These are phyloP conservation scores for Laspeyria flexula DNA, from an alignment of 2,888 invertebrate species.

Conservation along the genomic window DNA sequence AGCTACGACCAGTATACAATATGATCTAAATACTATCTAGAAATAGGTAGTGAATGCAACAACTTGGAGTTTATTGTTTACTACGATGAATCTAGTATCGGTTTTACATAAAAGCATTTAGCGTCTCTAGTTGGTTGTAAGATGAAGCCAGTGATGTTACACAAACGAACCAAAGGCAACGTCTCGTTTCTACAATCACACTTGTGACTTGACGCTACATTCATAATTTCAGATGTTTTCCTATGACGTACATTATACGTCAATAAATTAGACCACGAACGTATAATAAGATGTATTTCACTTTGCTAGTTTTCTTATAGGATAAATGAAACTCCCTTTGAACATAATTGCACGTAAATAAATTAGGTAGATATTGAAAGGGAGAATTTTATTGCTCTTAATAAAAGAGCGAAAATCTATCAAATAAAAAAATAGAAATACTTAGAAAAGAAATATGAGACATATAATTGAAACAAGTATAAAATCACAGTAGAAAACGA, in stretches of 20 bases:
- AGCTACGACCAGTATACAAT: not conserved
- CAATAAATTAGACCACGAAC: not conserved
- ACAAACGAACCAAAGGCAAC: no score
- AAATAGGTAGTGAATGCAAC: not conserved
- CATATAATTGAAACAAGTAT: no score
- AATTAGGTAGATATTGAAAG: no score
- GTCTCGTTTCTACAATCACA: not conserved
- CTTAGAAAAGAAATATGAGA: no score
- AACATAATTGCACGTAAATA: no score
- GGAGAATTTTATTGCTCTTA: no score
- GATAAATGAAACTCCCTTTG: no score
- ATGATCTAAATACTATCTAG: not conserved
- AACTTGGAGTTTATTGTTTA: conserved; percentile 16
- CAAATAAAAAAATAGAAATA: no score
- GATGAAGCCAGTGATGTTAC: not conserved
- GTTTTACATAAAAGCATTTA: conserved; percentile 22
- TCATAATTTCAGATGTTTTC: not conserved
- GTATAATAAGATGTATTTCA: not conserved
- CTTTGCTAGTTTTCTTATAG: no score
- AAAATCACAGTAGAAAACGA: no score
- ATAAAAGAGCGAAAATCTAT: no score
- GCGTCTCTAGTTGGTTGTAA: not conserved
- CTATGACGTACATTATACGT: conserved; percentile 1
- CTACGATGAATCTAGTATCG: conserved; percentile 13
- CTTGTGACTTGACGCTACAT: not conserved